Base-by-base conservation (phyloP, 2,888 invertebrate genomes). In the Prosapia bicincta region DNA sequence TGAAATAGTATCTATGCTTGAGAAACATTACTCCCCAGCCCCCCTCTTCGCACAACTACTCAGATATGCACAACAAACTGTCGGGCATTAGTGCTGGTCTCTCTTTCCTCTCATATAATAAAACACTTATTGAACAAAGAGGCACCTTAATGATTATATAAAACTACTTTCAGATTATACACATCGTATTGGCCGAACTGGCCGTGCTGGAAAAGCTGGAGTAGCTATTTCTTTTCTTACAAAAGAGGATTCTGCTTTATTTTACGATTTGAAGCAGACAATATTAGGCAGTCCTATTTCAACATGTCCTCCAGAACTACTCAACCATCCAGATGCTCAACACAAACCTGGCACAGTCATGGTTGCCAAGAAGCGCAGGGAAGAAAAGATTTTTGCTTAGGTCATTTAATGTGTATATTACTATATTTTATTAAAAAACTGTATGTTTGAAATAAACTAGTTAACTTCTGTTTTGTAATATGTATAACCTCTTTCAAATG, bases 241-340 rank as follows among this genome's bases (percentile, higher is more conserved):
- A 0, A 98, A 98, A 84, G 99, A 99, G 80, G 99, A 99, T 85
- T 95, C 95, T 24, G 89, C 88, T 20, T 87, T 99, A 74, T 99
- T 98, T 88, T 99, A 97, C 84, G 99, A 99, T 86, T 88, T 99
- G 80, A 99, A 99, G 85, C 97, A 97, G 86, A 92, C 93, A 72
- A 88, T 97, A 70, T 87, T 94, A 76, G 87, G 92, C 15, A 97
- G 97, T 83, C 98, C 99, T 0, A 95, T 95, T 3, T 98, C 98
- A 0, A 92, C 92, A 0, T 99, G 98, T 85, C 98, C 98, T 3
- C 96, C 97, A 0, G 99, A 99, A 84, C 87, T 99, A 69, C 92
- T 96, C 85, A 99, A 99, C 85, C 99, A 99, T 85, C 96, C 99
- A 0, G 99, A 99, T 79, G 98, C 99, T 0, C 98, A 98, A 85